Evolutionary conservation across 1,140 invertebrate species (phyloP).

Genomic region (Rhizoglyphus robini): DNA sequence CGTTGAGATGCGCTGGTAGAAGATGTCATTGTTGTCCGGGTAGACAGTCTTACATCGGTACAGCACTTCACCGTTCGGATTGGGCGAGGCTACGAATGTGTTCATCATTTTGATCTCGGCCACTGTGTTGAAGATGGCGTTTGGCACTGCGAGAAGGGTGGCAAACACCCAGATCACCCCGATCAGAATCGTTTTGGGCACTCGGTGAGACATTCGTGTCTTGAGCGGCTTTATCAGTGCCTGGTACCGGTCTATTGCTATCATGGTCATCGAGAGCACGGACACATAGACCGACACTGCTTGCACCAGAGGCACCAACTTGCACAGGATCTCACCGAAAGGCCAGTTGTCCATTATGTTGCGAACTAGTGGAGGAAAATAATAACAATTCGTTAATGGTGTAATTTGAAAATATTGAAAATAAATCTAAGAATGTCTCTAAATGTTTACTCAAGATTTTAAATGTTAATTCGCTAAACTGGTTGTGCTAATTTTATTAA

Average conservation of each 20-base stretch:
- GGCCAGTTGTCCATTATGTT: conserved; percentile 34
- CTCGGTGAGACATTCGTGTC: conserved; percentile 30
- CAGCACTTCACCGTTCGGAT: conserved; percentile 27
- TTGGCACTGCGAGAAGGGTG: conserved; percentile 70
- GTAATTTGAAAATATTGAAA: neutral
- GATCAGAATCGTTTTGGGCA: conserved; percentile 43
- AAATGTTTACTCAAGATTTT: neutral
- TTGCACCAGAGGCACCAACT: conserved; percentile 39
- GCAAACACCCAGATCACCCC: conserved; percentile 77
- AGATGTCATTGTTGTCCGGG: conserved; percentile 29
- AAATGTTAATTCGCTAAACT: neutral
- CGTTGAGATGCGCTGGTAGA: conserved; percentile 30
- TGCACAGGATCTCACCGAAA: conserved; percentile 38
- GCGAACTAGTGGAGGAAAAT: conserved; percentile 22
- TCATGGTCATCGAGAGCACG: conserved; percentile 41
- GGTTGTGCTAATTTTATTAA: neutral
- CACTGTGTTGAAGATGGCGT: conserved; percentile 56
- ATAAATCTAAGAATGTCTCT: neutral
- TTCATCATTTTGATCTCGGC: conserved; percentile 8
- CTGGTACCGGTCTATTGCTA: conserved; percentile 40
- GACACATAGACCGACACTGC: conserved; percentile 46
- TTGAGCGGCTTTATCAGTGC: conserved; percentile 40
- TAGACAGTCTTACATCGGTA: conserved; percentile 35
- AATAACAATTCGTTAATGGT: neutral
- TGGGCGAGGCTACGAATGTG: neutral